Conservation (phyloP, 1,140 invertebrate genomes). For the Luehdorfia chinensis region DNA sequence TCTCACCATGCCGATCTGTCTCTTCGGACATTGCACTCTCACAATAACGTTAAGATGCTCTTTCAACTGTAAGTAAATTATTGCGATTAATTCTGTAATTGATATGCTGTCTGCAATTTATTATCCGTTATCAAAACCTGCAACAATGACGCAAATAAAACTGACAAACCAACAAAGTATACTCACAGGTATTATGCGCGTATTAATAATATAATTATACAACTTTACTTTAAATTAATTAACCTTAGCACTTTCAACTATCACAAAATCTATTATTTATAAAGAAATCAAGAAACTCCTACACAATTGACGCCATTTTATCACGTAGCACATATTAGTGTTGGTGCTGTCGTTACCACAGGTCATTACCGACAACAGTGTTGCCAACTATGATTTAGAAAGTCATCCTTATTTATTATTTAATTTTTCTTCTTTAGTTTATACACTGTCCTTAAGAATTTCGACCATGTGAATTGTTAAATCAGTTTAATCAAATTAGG, state of each 20-base stretch:
- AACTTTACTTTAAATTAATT: slow-evolving; percentile 25
- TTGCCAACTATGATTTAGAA: too few relatives aligned
- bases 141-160: slow-evolving; percentile 44
- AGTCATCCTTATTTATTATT: too few relatives aligned
- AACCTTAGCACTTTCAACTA: slow-evolving; percentile 22
- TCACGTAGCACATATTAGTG: slow-evolving; percentile 41
- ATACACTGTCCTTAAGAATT: too few relatives aligned
- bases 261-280: slow-evolving; percentile 23
- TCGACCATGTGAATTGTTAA: too few relatives aligned
- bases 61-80: slow-evolving; percentile 67
- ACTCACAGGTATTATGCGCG: slow-evolving; percentile 44
- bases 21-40: slow-evolving; percentile 74
- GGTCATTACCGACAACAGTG: too few relatives aligned
- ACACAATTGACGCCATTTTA: slow-evolving; percentile 65
- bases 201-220: slow-evolving; percentile 14
- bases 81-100: slow-evolving; percentile 44
- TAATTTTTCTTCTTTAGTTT: too few relatives aligned
- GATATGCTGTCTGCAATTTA: slow-evolving; percentile 40
- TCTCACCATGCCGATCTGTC: slow-evolving; percentile 62
- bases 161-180: slow-evolving; percentile 26
- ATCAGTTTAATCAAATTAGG: too few relatives aligned
- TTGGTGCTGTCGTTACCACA: too few relatives aligned
- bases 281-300: slow-evolving; percentile 30
- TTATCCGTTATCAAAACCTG: slow-evolving; percentile 59
- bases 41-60: slow-evolving; percentile 55